Conservation (phyloP, 2,113 vertebrate species). For the Tympanuchus pallidicinctus region DNA sequence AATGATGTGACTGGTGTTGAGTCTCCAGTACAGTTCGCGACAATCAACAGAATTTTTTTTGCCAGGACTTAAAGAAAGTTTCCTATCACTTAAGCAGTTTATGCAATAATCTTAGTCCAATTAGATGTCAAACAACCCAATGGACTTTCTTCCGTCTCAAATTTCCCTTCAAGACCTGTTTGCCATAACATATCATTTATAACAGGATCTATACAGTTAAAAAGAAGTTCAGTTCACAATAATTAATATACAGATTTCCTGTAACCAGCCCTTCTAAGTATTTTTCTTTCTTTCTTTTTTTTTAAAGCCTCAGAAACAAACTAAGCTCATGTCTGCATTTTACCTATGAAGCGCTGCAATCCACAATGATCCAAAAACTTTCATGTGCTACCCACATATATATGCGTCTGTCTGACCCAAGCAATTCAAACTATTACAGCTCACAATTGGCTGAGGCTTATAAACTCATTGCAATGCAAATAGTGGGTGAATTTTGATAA, state of each 20-base stretch:
- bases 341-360: neutral
- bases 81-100: neutral
- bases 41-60: neutral
- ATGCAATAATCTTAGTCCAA: neutral
- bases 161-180: neutral
- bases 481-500: neutral
- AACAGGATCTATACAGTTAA: neutral
- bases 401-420: neutral
- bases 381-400: neutral
- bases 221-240: neutral
- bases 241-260: neutral
- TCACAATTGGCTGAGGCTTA: neutral
- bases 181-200: neutral
- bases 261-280: neutral
- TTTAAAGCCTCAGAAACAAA: neutral
- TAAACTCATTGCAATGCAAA: neutral
- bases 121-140: neutral
- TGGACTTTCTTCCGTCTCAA: neutral
- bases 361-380: neutral
- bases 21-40: neutral
- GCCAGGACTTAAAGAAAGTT: neutral
- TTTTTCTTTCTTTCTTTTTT: neutral
- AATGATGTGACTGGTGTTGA: neutral
- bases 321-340: neutral
- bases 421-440: neutral